A percentile compares a stretch with the other conserved stretches of the same genome.
Evolutionary conservation across 1,140 invertebrate genomes (phyloP).

Genomic region (Drosophila micromelanica): DNA sequence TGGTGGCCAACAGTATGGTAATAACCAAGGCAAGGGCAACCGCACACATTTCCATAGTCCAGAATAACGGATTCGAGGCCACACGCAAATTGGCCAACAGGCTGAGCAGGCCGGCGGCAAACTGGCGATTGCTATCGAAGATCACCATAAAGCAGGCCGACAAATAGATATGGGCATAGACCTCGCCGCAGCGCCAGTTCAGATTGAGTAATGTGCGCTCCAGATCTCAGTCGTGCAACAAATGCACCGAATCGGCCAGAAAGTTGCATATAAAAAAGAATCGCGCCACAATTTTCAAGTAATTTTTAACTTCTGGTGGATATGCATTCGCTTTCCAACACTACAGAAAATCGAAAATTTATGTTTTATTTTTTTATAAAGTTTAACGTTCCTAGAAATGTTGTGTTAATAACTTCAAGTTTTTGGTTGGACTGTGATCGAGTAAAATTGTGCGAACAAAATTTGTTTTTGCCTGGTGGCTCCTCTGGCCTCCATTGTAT

Average conservation of each 20-base stretch:
- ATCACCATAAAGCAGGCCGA: not conserved
- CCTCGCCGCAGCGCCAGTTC: not conserved
- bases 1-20: not conserved
- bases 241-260: not conserved
- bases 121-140: not conserved
- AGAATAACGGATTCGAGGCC: not conserved
- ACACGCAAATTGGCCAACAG: conserved; percentile 2
- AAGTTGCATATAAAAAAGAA: not conserved
- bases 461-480: too few species aligned
- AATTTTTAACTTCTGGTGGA: not conserved
- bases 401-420: not conserved
- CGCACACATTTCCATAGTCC: not conserved
- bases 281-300: not conserved
- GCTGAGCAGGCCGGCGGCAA: not conserved
- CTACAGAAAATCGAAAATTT: not conserved
- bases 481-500: too few species aligned
- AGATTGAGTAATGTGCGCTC: not conserved
- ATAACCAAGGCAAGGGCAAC: not conserved
- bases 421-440: not conserved
- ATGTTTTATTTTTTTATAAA: not conserved
- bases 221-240: not conserved
- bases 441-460: not conserved
- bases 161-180: not conserved
- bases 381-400: not conserved
- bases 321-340: too few species aligned